A percentile compares a stretch with the other conserved stretches of the same genome.
Evolutionary conservation across 2,797 vertebrate genomes (phyloP).

Genomic region (Gymnopithys bicolor): DNA sequence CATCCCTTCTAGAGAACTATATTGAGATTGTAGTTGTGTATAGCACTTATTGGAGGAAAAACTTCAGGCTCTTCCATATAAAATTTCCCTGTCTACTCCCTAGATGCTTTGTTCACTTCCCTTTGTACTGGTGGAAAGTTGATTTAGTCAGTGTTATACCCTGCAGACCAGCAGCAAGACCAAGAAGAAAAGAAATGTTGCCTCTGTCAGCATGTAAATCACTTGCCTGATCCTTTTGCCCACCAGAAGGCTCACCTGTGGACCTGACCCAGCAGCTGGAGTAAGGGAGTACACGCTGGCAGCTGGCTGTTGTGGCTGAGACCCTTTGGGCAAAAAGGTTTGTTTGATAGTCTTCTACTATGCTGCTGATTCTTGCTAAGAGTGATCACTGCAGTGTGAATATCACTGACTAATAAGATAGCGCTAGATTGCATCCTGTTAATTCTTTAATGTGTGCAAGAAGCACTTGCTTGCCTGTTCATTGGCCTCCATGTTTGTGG

Average conservation of each 20-base stretch:
- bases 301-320: not conserved
- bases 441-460: constrained; percentile 1
- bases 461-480: not conserved
- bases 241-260: not conserved
- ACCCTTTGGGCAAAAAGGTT: not conserved
- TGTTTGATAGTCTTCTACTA: not conserved
- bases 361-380: not conserved
- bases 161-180: not conserved
- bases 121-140: not conserved
- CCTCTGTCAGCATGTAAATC: not conserved
- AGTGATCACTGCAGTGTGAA: not conserved
- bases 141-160: not conserved
- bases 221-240: not conserved
- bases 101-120: not conserved
- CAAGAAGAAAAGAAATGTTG: not conserved
- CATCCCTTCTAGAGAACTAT: not conserved
- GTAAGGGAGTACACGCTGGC: fast-evolving
- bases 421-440: not conserved
- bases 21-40: not conserved
- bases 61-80: not conserved
- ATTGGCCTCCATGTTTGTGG: not conserved
- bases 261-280: not conserved
- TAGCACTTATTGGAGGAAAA: not conserved
- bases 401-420: constrained; percentile 6
- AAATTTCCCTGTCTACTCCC: not conserved